Base-by-base conservation (phyloP, 37 sponge, comb jelly and placozoan genomes). In the Spongilla lacustris region DNA sequence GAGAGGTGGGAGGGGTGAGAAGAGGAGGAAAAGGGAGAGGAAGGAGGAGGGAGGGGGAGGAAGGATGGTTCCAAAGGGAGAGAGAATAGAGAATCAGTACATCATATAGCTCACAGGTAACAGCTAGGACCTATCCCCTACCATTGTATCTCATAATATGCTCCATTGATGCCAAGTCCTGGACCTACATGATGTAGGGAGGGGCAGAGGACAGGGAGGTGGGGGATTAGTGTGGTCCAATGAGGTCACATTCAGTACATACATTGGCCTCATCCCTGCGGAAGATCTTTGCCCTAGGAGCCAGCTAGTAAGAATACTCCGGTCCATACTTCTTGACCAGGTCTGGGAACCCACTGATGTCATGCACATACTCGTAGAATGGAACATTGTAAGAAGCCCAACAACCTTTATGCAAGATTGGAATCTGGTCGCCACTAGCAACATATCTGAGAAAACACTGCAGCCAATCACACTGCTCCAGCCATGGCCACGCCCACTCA, bases 301-400 rank as follows among this genome's bases (percentile, higher is more conserved):
- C 74, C 26, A 91, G 84, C 28, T 77, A 68, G 69, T 91, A 83
- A 24, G 84, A 72, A 0, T 70, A 10, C 0, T 82, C 67, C 1
- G 79, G 68, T 6, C 92, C 92, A 78, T 38, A 11, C 26, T 71
- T 83, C 73, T 76, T 35, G 67, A 70, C 88, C 36, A 78, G 26
- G 14, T 29, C 88, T 46, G 84, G 46, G 66, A 87, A 91, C 3
- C 92, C 92, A 35, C 83, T 81, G 31, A 77, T 35, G 10, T 77
- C 28, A 74, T 68, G 87, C 27, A 91, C 36, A 36, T 87, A 49
- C 83, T 92, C 89, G 66, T 84, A 92, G 82, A 92, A 92, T 0
- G 93, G 93, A 29, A 92, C 79, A 75, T 92, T 92, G 86, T 92
- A 92, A 23, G 93, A 92, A 27, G 89, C 81, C 89, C 88, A 92